Conservation (phyloP, 1,140 invertebrate species). For the Leguminivora glycinivorella region DNA sequence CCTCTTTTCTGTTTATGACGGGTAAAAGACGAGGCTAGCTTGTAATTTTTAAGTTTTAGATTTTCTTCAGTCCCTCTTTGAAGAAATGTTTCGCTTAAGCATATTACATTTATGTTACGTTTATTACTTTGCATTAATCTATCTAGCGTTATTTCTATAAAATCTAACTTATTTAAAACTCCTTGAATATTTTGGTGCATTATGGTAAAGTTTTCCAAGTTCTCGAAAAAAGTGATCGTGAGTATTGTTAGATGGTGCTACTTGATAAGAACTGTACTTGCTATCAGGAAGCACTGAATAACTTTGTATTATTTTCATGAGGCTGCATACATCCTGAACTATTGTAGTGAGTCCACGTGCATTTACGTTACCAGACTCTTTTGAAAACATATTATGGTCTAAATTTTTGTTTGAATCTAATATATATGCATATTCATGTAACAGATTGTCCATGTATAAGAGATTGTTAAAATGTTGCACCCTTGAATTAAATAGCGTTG, state of each 20-base stretch:
- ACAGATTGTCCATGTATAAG: not conserved
- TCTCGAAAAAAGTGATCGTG: not conserved
- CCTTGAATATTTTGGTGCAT: not conserved
- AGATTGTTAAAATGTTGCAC: not conserved
- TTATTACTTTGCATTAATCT: not conserved
- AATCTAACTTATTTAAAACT: not conserved
- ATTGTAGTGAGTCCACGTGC: not conserved
- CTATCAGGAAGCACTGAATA: not conserved
- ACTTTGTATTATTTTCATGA: not conserved
- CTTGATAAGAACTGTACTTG: not conserved
- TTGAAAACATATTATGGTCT: not conserved
- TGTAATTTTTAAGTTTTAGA: not conserved
- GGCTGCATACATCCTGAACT: not conserved
- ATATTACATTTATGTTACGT: too few relatives aligned
- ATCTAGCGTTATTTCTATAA: not conserved
- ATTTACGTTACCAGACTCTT: not conserved
- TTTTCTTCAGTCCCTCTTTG: not conserved
- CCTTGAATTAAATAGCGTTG: not conserved
- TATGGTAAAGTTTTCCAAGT: not conserved
- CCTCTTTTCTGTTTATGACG: not conserved
- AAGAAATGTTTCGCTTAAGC: not conserved
- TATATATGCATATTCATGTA: not conserved
- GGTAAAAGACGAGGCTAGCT: not conserved
- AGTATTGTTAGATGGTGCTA: not conserved
- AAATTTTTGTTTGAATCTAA: not conserved